Conservation (phyloP, 2,888 invertebrate genomes). For the Agriopis aurantiaria region DNA sequence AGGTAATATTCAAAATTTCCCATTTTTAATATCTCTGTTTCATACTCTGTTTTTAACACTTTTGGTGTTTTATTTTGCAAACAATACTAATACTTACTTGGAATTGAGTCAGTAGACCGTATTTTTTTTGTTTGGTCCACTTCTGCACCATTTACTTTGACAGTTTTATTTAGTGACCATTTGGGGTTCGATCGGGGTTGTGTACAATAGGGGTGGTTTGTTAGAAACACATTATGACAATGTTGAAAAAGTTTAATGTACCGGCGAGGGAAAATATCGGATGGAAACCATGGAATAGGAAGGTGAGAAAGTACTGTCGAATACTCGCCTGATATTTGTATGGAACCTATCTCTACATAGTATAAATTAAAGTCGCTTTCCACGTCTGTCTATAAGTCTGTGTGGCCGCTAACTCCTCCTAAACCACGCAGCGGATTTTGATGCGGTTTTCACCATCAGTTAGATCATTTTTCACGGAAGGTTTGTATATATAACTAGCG, state of each 20-base stretch:
- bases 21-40: background rate
- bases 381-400: too few species aligned
- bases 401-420: too few species aligned
- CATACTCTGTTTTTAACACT: background rate
- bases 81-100: background rate
- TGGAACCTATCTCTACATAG: too few species aligned
- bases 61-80: background rate
- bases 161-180: conserved; percentile 23
- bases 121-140: conserved; percentile 31
- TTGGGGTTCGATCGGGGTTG: conserved; percentile 17
- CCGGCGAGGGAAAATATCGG: background rate
- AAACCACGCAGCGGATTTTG: too few species aligned
- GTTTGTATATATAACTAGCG: too few species aligned
- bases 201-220: conserved; percentile 13
- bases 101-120: conserved; percentile 48
- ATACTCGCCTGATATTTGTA: background rate
- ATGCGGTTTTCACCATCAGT: too few species aligned
- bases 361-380: too few species aligned
- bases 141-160: conserved; percentile 27
- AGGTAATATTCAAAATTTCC: too few species aligned
- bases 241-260: conserved; percentile 19
- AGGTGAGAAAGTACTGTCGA: too few species aligned
- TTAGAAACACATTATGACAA: conserved; percentile 8
- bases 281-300: background rate
- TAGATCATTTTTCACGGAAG: too few species aligned